Percentiles rank a stretch among this genome's conserved stretches.
Conservation (phyloP, 1,140 invertebrate species). For the Ooceraea biroi region DNA sequence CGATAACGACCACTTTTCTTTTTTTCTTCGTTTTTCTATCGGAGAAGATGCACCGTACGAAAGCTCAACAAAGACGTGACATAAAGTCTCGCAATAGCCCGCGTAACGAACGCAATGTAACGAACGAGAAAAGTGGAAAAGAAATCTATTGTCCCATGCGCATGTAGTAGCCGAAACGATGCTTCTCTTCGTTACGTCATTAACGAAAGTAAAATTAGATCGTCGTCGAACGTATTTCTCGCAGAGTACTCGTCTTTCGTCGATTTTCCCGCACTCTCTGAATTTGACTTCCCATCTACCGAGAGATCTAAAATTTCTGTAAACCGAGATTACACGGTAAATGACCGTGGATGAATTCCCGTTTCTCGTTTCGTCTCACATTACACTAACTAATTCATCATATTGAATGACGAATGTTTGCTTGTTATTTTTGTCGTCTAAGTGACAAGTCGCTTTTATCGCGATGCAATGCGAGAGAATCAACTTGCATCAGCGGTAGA, state of each 20-base stretch:
- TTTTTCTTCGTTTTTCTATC: slow-evolving; percentile 22
- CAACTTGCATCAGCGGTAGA: neutral
- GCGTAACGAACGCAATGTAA: neutral
- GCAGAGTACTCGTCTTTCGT: neutral
- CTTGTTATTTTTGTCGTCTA: neutral
- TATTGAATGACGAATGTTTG: slow-evolving; percentile 29
- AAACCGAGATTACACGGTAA: slow-evolving; percentile 9
- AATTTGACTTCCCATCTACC: neutral
- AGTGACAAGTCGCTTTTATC: neutral
- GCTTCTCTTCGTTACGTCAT: neutral
- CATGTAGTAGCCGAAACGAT: neutral
- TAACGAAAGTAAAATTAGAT: slow-evolving; percentile 36
- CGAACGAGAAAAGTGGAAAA: neutral
- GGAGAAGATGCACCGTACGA: slow-evolving; percentile 53
- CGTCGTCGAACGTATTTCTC: neutral
- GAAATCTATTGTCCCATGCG: slow-evolving; percentile 15
- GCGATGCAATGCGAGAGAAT: neutral
- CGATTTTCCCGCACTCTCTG: no score
- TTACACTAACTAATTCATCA: slow-evolving; percentile 5
- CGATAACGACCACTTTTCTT: slow-evolving; percentile 49
- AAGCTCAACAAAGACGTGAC: slow-evolving; percentile 39
- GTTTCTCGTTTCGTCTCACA: neutral
- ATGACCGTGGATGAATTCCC: neutral
- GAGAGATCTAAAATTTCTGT: slow-evolving; percentile 18
- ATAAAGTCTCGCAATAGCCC: slow-evolving; percentile 34